Base-by-base conservation (phyloP, 2,888 invertebrate genomes). In the Papilio elwesi region DNA sequence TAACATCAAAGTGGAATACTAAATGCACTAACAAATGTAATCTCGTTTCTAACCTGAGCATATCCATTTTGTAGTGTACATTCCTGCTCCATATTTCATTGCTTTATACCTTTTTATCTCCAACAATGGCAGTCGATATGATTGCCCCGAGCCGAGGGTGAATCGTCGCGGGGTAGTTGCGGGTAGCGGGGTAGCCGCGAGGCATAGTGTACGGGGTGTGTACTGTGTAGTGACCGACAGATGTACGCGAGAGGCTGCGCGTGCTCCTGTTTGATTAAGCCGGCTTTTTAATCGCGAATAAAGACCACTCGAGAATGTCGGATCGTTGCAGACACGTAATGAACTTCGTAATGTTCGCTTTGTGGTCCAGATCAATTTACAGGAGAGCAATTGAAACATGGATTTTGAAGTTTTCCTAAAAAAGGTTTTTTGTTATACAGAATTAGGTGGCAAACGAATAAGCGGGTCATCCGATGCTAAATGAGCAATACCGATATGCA, bases 51-150 rank as follows among this genome's bases (percentile, higher is more conserved):
- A 16, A 43, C 0, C 43, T 43, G 36, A 64, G 70, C 74, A 11
- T 43, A 70, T 78, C 76, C 76, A 78, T 72, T 53, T 36, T 67
- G 2, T 57, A 57, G 49, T 43, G 51, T 38, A 47, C 15, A 43
- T 64, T 55, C 43, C 16, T 7, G n/a, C 11, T 57, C 65, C 68
- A 73, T 73, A 69, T 69, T 73, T 73, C 69, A 76, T 75, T 77
- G 76, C 80, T 83, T 82, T 88, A 87, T 85, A 90, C 89, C 88
- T 89, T 90, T 89, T 89, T 88, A 88, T 87, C 88, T 87, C 78
- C 82, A 79, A 90, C 90, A 90, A 90, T 88, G 83, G 88, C 85
- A 85, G 87, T 90, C 87, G 87, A 88, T 87, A 85, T 86, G 87
- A 88, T 87, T 88, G 89, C 90, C 87, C 79, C 81, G 80, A 89